These are phyloP conservation scores for Rhinolophus sinicus DNA, from an alignment of 2,113 vertebrate genomes.

Conservation along the genomic window DNA sequence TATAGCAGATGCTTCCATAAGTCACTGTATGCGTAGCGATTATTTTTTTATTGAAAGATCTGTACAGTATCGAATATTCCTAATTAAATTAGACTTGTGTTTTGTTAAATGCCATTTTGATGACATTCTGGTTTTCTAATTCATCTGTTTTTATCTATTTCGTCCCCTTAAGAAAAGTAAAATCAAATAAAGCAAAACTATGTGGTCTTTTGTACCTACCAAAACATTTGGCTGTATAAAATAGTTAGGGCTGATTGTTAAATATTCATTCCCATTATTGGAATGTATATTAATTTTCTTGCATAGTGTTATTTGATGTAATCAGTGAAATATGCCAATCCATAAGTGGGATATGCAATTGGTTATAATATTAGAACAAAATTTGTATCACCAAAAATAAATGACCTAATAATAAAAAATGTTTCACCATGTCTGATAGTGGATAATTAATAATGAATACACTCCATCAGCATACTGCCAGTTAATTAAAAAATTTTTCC, in stretches of 20 bases:
- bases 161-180: background rate
- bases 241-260: background rate
- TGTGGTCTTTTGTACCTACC: background rate
- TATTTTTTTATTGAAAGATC: constrained; percentile 40
- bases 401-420: constrained; percentile 35
- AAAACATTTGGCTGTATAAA: background rate
- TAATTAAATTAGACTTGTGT: constrained; percentile 10
- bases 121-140: background rate
- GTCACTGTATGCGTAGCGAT: background rate
- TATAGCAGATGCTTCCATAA: background rate
- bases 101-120: background rate
- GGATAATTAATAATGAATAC: background rate
- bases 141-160: background rate
- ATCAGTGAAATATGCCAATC: background rate
- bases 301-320: background rate
- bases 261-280: background rate
- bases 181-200: background rate
- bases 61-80: background rate
- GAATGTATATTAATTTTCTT: background rate
- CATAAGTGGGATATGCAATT: background rate
- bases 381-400: constrained; percentile 9
- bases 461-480: background rate
- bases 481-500: background rate
- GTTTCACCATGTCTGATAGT: background rate
- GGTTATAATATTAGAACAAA: background rate